Conservation (phyloP, 2,797 vertebrate species). For the Mormyrus hasselquistii region DNA sequence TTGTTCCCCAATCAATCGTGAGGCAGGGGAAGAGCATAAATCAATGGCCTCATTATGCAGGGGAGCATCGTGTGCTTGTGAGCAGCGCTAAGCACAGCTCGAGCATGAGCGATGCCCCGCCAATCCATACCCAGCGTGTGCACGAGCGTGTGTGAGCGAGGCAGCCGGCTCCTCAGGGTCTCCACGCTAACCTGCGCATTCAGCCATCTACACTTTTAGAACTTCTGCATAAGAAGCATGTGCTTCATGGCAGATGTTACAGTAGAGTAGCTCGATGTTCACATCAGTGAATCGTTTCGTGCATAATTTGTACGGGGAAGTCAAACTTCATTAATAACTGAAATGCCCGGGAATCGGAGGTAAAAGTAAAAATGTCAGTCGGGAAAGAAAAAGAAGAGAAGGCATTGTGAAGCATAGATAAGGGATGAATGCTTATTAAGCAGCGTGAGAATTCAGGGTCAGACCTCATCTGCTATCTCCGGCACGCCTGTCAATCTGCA, state of each 20-base stretch:
- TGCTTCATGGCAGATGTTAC: not conserved
- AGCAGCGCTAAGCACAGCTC: constrained; percentile 44
- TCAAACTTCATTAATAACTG: not conserved
- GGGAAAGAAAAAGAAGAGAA: not conserved
- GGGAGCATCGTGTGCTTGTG: constrained; percentile 49
- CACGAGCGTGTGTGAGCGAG: not conserved
- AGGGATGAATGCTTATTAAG: constrained; percentile 7
- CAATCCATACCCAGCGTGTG: not conserved
- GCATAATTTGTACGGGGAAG: not conserved
- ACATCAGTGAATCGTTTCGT: not conserved
- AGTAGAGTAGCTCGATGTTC: not conserved
- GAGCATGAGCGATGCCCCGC: constrained; percentile 34
- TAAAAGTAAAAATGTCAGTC: not conserved
- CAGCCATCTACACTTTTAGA: not conserved
- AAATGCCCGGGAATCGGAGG: not conserved
- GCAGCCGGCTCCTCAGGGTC: not conserved
- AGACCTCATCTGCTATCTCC: not conserved
- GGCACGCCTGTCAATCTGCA: not conserved
- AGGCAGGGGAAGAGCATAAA: constrained; percentile 37
- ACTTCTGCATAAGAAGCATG: not conserved
- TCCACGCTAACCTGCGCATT: not conserved
- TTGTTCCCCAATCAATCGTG: constrained; percentile 56
- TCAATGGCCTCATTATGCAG: constrained; percentile 60
- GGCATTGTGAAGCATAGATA: not conserved
- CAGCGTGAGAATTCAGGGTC: not conserved